These are phyloP conservation scores for Cydia strobilella DNA, from an alignment of 1,140 invertebrate genomes.

Conservation along the genomic window DNA sequence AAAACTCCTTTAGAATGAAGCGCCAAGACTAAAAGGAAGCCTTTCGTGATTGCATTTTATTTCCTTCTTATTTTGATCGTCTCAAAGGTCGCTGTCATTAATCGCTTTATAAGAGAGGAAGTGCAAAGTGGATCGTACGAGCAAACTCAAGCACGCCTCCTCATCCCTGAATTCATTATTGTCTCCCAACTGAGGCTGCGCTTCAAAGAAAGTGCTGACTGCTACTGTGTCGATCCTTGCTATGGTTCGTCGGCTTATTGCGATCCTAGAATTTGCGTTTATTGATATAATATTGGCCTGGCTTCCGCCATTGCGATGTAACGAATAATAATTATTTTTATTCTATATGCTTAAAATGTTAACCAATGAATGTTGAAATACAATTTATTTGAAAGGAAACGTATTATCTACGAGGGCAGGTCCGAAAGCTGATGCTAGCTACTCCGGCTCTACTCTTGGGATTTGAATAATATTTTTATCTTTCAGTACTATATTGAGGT, in stretches of 20 bases:
- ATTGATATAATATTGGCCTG: slow-evolving; percentile 50
- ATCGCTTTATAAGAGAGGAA: slow-evolving; percentile 67
- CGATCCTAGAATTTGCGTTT: slow-evolving; percentile 50
- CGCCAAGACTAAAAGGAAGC: slow-evolving; percentile 38
- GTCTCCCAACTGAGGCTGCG: slow-evolving; percentile 59
- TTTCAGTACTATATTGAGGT: too few species aligned
- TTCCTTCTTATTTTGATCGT: slow-evolving; percentile 60
- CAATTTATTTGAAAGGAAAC: too few species aligned
- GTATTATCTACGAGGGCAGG: too few species aligned
- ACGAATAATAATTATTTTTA: not conserved
- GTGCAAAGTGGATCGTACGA: slow-evolving; percentile 65
- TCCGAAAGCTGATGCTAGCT: too few species aligned
- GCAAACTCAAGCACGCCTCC: slow-evolving; percentile 53
- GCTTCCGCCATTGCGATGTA: slow-evolving; percentile 25
- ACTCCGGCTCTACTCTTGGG: too few species aligned
- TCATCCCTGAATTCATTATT: slow-evolving; percentile 70
- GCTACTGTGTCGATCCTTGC: slow-evolving; percentile 42
- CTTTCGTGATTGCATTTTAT: slow-evolving; percentile 58
- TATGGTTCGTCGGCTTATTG: slow-evolving; percentile 54
- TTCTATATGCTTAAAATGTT: too few species aligned
- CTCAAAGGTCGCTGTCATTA: slow-evolving; percentile 63
- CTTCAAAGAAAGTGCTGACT: slow-evolving; percentile 71
- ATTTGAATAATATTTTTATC: too few species aligned
- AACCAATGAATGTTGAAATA: too few species aligned
- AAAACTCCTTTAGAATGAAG: not conserved